Percentiles rank a stretch among this genome's conserved stretches.
Evolutionary conservation across 1,140 invertebrate genomes (phyloP).

Genomic region (Drosophila tani): DNA sequence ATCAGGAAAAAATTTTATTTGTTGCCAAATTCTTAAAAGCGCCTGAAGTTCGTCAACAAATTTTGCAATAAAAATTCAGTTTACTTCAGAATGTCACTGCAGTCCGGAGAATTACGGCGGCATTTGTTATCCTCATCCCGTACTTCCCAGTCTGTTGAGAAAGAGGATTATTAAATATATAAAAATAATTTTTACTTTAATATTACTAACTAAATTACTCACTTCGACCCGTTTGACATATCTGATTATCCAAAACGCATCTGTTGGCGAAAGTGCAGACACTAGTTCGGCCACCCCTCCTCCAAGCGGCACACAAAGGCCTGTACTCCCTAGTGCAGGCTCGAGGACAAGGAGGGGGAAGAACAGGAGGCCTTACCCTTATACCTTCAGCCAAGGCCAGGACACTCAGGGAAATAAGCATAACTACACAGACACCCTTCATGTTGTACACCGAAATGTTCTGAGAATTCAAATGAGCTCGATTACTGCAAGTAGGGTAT

Average conservation of each 20-base stretch:
- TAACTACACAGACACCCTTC: slow-evolving; percentile 15
- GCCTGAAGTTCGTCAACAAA: not conserved
- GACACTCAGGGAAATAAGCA: slow-evolving; percentile 21
- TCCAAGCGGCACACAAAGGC: slow-evolving; percentile 37
- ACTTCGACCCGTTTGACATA: slow-evolving; percentile 23
- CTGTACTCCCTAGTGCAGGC: slow-evolving; percentile 16
- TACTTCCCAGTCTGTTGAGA: slow-evolving; percentile 20
- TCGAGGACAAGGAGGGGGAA: slow-evolving; percentile 6
- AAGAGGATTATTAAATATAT: not conserved
- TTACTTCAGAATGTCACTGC: slow-evolving; percentile 1
- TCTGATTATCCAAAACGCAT: slow-evolving; percentile 24
- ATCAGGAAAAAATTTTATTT: too few relatives aligned
- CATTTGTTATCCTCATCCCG: not conserved
- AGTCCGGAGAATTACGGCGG: slow-evolving; percentile 11
- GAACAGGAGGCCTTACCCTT: not conserved
- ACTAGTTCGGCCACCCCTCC: not conserved
- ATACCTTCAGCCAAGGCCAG: slow-evolving; percentile 11
- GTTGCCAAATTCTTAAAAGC: too few relatives aligned
- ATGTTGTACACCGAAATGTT: slow-evolving; percentile 12
- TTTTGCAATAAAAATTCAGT: not conserved
- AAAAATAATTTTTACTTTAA: not conserved
- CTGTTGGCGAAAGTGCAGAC: slow-evolving; percentile 36
- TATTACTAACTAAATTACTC: not conserved
- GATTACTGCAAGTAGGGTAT: not conserved
- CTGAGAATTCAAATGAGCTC: not conserved